Evolutionary conservation across 2,113 vertebrate species (phyloP), one percentile per base, ranked within the genome.

Genomic region (Clinocottus analis): DNA sequence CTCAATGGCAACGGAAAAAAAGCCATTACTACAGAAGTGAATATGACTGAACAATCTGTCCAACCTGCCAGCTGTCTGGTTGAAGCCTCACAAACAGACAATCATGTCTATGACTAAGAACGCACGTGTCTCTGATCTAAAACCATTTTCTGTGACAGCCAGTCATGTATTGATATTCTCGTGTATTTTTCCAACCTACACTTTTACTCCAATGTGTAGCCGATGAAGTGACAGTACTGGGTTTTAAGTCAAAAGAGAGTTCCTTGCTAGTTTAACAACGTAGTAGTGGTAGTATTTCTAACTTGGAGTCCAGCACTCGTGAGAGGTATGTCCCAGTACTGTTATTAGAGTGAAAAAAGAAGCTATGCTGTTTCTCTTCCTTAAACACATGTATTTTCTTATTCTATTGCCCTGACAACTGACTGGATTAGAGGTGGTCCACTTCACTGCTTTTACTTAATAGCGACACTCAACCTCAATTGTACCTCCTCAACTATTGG

Each of bases 391-490:
- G 19, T 66, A 55, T 71, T 69, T 64, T 80, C 29, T 60, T 77
- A 49, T 51, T 65, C 17, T 68, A 41, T 49, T 45, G 47, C 33
- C 55, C 65, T 70, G 64, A 72, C 43, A 75, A 47, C 59, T 75
- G 43, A 68, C 64, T 72, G 66, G 61, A 70, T 78, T 85, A 59
- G 25, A 72, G 45, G 21, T 80, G 71, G 58, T 67, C 78, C 76
- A 85, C 80, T 80, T 79, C 75, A 83, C 70, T 85, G 73, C 73
- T 67, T 86, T 85, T 77, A 82, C 66, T 79, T 84, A 87, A 87
- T 83, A 89, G 76, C 69, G 82, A 83, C 70, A 68, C 60, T 79
- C 80, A 79, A 61, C 83, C 82, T 71, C 78, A 84, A 69, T 79
- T 79, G 27, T 73, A 71, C 37, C 41, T 79, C 17, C 41, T 64